Conservation (phyloP, 2,888 invertebrate genomes). For the Atrina japonica region DNA sequence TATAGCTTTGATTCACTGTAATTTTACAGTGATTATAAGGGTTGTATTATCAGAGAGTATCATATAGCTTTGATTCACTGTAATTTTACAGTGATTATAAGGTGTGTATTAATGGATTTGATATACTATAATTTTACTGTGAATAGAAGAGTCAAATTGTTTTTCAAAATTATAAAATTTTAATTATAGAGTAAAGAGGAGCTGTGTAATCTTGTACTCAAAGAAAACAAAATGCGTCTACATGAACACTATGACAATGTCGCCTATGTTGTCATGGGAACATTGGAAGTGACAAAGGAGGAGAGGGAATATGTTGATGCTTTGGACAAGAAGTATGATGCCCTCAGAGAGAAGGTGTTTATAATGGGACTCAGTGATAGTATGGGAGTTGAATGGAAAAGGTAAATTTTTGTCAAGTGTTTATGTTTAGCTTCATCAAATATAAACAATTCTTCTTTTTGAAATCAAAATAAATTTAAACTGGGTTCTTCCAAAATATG, state of each 20-base stretch:
- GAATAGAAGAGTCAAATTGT: too few species aligned
- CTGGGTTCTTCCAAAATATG: not conserved
- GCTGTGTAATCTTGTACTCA: slow-evolving; percentile 22
- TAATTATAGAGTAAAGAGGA: slow-evolving; percentile 15
- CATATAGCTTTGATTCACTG: too few species aligned
- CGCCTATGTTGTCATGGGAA: slow-evolving; percentile 71
- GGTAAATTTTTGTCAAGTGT: slow-evolving; percentile 48
- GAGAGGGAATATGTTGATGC: slow-evolving; percentile 65
- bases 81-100: too few species aligned
- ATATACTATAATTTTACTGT: too few species aligned
- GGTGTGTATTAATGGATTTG: too few species aligned
- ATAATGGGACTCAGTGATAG: slow-evolving; percentile 67
- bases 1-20: too few species aligned
- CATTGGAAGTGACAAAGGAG: slow-evolving; percentile 61
- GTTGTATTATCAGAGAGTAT: too few species aligned
- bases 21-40: too few species aligned
- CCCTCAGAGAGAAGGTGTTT: slow-evolving; percentile 70
- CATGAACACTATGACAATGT: slow-evolving; percentile 71
- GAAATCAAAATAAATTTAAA: not conserved
- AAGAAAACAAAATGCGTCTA: slow-evolving; percentile 52
- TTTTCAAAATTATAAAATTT: too few species aligned
- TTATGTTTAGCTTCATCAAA: not conserved
- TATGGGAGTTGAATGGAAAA: slow-evolving; percentile 68
- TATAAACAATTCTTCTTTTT: not conserved
- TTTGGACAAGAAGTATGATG: slow-evolving; percentile 74